phyloP scores from a whole-genome alignment of 2,113 vertebrate genomes.

The Acrocephalus arundinaceus region DNA sequence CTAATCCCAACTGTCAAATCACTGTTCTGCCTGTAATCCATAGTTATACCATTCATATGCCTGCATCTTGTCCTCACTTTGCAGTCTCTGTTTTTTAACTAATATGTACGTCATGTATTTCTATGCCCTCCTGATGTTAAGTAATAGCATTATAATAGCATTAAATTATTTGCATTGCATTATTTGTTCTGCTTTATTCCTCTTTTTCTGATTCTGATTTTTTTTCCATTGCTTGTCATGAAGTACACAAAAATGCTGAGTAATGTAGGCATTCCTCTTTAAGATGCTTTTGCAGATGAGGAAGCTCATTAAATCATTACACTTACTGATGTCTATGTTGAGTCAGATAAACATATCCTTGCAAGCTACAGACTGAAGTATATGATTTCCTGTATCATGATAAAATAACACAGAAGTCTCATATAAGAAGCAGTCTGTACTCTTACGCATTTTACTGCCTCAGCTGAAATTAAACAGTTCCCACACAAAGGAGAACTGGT shows the following conservation, averaged over 20 bases:
- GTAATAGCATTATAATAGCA: background rate
- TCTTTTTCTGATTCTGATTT: background rate
- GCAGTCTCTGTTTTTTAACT: background rate
- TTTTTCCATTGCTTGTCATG: background rate
- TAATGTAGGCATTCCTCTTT: background rate
- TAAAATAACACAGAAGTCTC: background rate
- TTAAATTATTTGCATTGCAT: background rate
- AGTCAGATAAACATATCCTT: background rate
- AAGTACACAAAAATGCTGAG: background rate
- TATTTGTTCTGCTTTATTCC: background rate
- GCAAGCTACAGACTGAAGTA: background rate
- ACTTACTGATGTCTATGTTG: background rate
- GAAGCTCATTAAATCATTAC: background rate
- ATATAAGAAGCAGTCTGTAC: background rate
- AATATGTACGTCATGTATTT: background rate
- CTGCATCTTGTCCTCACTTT: background rate
- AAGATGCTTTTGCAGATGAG: background rate
- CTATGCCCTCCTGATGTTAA: background rate
- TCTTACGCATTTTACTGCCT: background rate
- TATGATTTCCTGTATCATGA: background rate
- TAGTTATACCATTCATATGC: background rate
- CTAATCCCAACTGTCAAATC: background rate
- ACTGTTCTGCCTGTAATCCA: background rate
- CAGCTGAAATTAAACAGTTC: background rate
- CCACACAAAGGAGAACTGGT: background rate